Evolutionary conservation across 2,888 invertebrate species (phyloP).

Genomic region (Troilus luridus): DNA sequence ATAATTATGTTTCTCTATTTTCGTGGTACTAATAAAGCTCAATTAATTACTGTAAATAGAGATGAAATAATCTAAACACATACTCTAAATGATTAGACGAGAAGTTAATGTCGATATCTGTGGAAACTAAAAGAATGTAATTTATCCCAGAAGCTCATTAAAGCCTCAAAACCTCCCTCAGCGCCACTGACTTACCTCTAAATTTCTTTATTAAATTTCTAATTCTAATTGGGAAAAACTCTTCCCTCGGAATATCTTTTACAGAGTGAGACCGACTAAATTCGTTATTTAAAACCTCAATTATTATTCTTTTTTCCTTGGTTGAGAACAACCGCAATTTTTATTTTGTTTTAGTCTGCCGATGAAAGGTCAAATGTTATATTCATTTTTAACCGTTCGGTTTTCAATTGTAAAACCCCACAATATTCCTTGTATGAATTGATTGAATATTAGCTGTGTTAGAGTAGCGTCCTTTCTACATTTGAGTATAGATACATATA

Average conservation of each 20-base stretch:
- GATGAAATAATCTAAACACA: not conserved
- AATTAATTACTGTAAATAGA: not conserved
- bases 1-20: not conserved
- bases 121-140: not conserved
- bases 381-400: too few species aligned
- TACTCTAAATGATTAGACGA: not conserved
- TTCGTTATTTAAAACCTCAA: not conserved
- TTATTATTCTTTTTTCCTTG: not conserved
- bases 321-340: not conserved
- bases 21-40: not conserved
- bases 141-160: not conserved
- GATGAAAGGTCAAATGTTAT: too few species aligned
- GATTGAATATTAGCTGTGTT: too few species aligned
- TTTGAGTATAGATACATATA: too few species aligned
- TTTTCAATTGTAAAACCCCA: too few species aligned
- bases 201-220: constrained; percentile 5
- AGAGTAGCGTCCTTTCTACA: too few species aligned
- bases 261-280: not conserved
- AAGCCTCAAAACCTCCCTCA: not conserved
- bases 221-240: not conserved
- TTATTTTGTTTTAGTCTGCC: not conserved
- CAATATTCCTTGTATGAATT: too few species aligned
- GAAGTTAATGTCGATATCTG: not conserved
- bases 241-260: not conserved
- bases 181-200: not conserved